Evolutionary conservation across 2,113 vertebrate genomes (phyloP).

Genomic region (Chitala chitala): DNA sequence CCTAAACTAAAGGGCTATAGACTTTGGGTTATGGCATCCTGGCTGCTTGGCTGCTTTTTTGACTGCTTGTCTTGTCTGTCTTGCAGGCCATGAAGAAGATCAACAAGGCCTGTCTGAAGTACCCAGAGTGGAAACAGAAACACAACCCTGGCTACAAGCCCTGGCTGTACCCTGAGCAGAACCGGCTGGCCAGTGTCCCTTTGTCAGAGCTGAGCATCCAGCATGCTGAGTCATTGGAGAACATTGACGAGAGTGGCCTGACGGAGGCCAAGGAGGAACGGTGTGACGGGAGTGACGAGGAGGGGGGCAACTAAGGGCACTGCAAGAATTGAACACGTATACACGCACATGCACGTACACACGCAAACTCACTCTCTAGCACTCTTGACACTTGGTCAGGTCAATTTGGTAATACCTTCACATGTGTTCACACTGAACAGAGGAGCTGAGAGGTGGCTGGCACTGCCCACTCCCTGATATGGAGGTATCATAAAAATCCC

Average conservation of each 20-base stretch:
- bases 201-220: slow-evolving; percentile 81
- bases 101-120: slow-evolving; percentile 84
- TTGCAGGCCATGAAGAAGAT: slow-evolving; percentile 87
- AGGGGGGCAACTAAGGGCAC: slow-evolving; percentile 65
- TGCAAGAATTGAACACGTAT: neutral
- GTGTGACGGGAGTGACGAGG: slow-evolving; percentile 74
- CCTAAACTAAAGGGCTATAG: too few species aligned
- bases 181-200: slow-evolving; percentile 68
- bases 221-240: slow-evolving; percentile 85
- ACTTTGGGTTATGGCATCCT: too few species aligned
- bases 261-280: slow-evolving; percentile 71
- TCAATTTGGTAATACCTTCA: too few species aligned
- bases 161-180: slow-evolving; percentile 90
- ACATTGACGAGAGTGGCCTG: slow-evolving; percentile 83
- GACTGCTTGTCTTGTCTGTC: neutral
- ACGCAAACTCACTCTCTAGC: neutral
- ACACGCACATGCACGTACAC: slow-evolving; percentile 22
- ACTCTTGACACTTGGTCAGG: slow-evolving; percentile 7
- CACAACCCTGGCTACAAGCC: slow-evolving; percentile 81
- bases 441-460: too few species aligned
- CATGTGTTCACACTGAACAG: too few species aligned
- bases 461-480: too few species aligned
- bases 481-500: too few species aligned
- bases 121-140: slow-evolving; percentile 82
- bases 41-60: too few species aligned